Percentiles rank a stretch among this genome's conserved stretches.
phyloP scores from a whole-genome alignment of 2,888 invertebrate genomes.

The Agriopis aurantiaria region DNA sequence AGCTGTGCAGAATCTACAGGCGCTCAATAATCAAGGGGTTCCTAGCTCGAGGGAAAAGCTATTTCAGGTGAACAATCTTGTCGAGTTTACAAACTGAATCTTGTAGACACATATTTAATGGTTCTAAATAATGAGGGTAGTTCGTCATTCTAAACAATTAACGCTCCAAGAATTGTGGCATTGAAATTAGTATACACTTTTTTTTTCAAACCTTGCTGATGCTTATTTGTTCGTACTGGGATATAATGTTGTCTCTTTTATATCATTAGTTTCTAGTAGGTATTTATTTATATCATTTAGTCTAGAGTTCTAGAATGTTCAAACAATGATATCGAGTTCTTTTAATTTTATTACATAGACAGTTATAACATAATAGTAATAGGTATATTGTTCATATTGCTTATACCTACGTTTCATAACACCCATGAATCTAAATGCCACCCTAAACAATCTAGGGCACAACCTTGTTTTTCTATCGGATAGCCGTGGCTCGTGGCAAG shows the following conservation, averaged over 20 bases:
- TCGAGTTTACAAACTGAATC: neutral
- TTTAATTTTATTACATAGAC: neutral
- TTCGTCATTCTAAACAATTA: neutral
- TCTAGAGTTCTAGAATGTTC: no score
- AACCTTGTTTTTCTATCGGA: conserved; percentile 28
- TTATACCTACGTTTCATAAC: neutral
- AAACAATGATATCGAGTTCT: neutral
- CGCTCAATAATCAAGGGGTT: conserved; percentile 10
- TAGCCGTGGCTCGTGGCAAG: conserved; percentile 19
- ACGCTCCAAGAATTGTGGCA: no score
- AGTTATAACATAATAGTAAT: no score
- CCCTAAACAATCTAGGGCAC: conserved; percentile 19
- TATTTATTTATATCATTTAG: no score
- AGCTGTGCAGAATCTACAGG: conserved; percentile 29
- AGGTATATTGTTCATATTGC: no score
- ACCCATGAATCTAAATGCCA: neutral
- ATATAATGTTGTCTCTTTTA: neutral
- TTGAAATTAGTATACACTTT: no score
- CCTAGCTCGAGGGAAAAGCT: conserved; percentile 14
- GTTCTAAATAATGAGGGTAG: neutral
- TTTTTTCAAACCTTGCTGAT: no score
- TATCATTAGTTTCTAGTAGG: neutral
- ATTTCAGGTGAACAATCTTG: conserved; percentile 23
- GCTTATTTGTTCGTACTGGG: neutral
- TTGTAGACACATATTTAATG: neutral